A percentile compares a stretch with the other conserved stretches of the same genome.
Evolutionary conservation across 2,113 vertebrate genomes (phyloP).

Genomic region (Furnarius figulus): DNA sequence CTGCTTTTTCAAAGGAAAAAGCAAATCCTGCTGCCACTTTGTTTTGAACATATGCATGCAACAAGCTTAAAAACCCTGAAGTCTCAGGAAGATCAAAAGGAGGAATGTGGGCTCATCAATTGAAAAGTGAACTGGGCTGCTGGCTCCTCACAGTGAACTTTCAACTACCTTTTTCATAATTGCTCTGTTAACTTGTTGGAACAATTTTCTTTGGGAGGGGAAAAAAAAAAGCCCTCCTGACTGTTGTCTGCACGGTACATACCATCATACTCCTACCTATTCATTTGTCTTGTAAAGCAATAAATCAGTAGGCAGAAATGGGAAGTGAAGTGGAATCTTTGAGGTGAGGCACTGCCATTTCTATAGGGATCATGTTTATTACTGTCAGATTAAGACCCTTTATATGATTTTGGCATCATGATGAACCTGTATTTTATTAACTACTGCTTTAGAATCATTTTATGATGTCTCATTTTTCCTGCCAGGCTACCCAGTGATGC

Average conservation of each 20-base stretch:
- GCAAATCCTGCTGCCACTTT: not conserved
- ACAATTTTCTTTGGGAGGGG: not conserved
- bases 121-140: not conserved
- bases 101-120: not conserved
- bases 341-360: not conserved
- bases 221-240: not conserved
- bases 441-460: not conserved
- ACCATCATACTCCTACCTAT: slow-evolving; percentile 5
- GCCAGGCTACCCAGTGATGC: not conserved
- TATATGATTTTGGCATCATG: not conserved
- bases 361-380: not conserved
- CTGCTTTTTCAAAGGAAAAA: not conserved
- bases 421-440: not conserved
- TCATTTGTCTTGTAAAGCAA: slow-evolving; percentile 31
- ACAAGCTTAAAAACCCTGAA: not conserved
- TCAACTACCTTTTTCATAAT: not conserved
- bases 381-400: not conserved
- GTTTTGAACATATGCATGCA: not conserved
- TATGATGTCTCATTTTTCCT: not conserved
- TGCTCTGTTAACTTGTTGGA: slow-evolving; percentile 46
- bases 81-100: not conserved
- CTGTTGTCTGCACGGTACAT: not conserved
- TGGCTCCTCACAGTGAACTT: not conserved
- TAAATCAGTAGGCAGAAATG: slow-evolving; percentile 28
- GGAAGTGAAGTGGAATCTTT: not conserved